Base-by-base conservation (phyloP, 2,888 invertebrate genomes). In the Lymantria dispar region DNA sequence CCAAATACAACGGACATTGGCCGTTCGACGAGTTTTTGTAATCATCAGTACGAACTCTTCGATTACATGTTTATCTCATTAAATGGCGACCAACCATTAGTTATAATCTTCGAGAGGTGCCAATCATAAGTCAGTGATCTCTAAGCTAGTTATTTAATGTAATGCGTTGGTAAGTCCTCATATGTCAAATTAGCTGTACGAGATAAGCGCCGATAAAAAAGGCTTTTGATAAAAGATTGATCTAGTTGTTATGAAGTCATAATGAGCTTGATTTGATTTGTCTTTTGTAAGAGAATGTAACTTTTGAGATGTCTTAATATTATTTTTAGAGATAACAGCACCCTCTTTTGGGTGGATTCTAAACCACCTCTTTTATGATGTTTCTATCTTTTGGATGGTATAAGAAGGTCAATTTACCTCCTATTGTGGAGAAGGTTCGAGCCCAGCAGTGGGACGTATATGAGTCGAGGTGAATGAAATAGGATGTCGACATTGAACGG, bases 91-190 rank as follows among this genome's bases (percentile, higher is more conserved):
- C 68, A 68, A 72, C 64, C 67, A 70, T 56, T 53, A 60, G 49
- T 70, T 61, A 72, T 76, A 75, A 77, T 76, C 67, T 68, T 14
- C 45, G 51, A 68, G 59, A 58, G 50, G 66, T 79, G 78, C 71
- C 76, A 78, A 78, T 82, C 80, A 77, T 52, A 47, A 54, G 78
- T 76, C 78, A 68, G 69, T 81, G 78, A 81, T 74, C 80, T 61
- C 66, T 49, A 30, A 39, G 22, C 12, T 43, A 46, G 42, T 53
- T 47, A 60, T 49, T 54, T 47, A 55, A 60, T 56, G 36, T 46
- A 52, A 48, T 52, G 43, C 48, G 29, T 49, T 22, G 38, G 46
- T 57, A 57, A 59, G 58, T 55, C 45, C 56, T 57, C 64, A 62
- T 50, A 48, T 64, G 68, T 68, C 68, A 65, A 65, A 68, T 61